A percentile compares a stretch with the other conserved stretches of the same genome.
Evolutionary conservation across 2,888 invertebrate genomes (phyloP).

Genomic region (Athalia circularis): DNA sequence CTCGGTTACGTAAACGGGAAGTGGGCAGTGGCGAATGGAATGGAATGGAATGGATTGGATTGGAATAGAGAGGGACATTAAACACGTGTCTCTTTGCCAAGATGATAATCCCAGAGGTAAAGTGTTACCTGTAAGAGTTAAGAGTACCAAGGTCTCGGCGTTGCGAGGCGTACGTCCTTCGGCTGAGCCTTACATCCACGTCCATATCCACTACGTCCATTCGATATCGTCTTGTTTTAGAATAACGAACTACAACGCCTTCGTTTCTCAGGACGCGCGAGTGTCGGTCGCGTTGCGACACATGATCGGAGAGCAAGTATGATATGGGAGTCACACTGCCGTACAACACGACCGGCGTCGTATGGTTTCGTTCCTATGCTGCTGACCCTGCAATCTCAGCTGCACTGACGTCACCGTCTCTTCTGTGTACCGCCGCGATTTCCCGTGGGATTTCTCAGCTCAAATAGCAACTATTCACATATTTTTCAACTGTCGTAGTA

Average conservation of each 20-base stretch:
- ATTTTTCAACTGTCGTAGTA: too few relatives aligned
- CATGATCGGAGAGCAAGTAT: neutral
- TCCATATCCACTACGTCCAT: too few relatives aligned
- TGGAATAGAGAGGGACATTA: constrained; percentile 16
- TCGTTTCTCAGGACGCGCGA: constrained; percentile 28
- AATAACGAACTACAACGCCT: constrained; percentile 8
- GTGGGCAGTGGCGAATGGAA: constrained; percentile 15
- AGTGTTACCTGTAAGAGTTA: constrained; percentile 5
- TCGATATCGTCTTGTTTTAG: constrained; percentile 6
- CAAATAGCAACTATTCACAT: neutral
- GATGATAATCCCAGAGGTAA: constrained; percentile 25
- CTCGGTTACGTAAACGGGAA: constrained; percentile 40
- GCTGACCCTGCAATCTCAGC: constrained; percentile 44
- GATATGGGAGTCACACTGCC: constrained; percentile 3
- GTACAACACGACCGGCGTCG: constrained; percentile 26
- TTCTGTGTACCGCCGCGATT: constrained; percentile 16
- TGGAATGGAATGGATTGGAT: constrained; percentile 12
- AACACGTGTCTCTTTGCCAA: constrained; percentile 16
- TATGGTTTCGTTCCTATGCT: constrained; percentile 37
- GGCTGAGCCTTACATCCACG: constrained; percentile 12
- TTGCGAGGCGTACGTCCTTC: constrained; percentile 13
- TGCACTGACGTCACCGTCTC: constrained; percentile 11
- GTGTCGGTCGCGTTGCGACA: constrained; percentile 25
- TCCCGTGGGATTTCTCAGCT: constrained; percentile 31
- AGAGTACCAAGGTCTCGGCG: constrained; percentile 39